Conservation (phyloP, 1,140 invertebrate species). For the Megalonaias nervosa region DNA sequence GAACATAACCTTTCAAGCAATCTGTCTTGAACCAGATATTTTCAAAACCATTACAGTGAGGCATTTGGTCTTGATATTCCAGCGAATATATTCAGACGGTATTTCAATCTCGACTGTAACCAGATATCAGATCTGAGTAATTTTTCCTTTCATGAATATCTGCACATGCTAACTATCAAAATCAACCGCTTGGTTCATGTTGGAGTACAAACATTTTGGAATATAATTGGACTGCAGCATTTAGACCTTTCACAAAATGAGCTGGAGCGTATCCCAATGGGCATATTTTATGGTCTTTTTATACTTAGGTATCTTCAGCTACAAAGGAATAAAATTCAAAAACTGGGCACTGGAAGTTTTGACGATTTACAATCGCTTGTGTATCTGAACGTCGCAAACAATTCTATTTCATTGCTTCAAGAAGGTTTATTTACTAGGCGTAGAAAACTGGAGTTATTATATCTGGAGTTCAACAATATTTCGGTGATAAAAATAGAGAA, state of each 20-base stretch:
- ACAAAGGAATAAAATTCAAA: too few species aligned
- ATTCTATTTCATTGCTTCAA: constrained; percentile 31
- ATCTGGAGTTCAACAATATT: constrained; percentile 44
- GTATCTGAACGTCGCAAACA: constrained; percentile 42
- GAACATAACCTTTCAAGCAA: constrained; percentile 22
- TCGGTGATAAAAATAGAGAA: constrained; percentile 12
- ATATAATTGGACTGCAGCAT: constrained; percentile 38
- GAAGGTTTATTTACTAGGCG: constrained; percentile 36
- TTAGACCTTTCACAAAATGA: constrained; percentile 40
- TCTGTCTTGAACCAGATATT: constrained; percentile 33
- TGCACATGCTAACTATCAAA: constrained; percentile 45
- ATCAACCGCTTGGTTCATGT: too few species aligned
- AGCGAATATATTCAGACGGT: too few species aligned
- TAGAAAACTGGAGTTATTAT: constrained; percentile 28
- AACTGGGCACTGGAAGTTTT: too few species aligned
- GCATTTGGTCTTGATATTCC: constrained; percentile 25
- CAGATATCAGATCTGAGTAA: constrained; percentile 34
- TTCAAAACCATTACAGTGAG: constrained; percentile 43
- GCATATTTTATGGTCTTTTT: constrained; percentile 20
- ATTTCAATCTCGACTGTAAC: too few species aligned
- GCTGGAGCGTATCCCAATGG: constrained; percentile 24
- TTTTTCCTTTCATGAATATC: constrained; percentile 37
- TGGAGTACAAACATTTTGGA: constrained; percentile 35
- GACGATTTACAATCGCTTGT: too few species aligned
- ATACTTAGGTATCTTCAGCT: neutral